Evolutionary conservation across 1,140 invertebrate species (phyloP).

Genomic region (Antheraea mylitta): DNA sequence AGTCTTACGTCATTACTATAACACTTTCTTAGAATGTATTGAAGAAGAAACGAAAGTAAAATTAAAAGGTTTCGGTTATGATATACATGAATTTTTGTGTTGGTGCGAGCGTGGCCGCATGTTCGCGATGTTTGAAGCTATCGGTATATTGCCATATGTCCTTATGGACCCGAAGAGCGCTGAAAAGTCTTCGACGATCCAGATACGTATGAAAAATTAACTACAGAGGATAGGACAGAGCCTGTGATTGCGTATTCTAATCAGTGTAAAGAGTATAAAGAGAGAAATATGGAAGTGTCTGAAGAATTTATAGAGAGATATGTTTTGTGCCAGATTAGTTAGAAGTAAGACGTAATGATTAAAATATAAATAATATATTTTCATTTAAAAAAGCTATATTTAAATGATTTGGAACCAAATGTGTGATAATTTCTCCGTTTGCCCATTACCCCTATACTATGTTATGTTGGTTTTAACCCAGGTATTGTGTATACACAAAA

Average conservation of each 20-base stretch:
- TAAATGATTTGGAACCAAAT: too few species aligned
- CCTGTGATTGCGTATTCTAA: conserved; percentile 46
- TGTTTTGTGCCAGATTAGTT: conserved; percentile 15
- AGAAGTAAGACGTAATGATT: neutral
- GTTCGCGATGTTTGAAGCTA: conserved; percentile 42
- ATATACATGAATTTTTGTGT: conserved; percentile 32
- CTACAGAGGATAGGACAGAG: conserved; percentile 42
- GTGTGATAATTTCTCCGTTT: too few species aligned
- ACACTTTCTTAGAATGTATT: conserved; percentile 43
- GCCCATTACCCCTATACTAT: too few species aligned
- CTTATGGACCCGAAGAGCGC: conserved; percentile 49
- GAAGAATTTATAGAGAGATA: conserved; percentile 60
- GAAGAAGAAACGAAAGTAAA: conserved; percentile 34
- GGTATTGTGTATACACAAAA: too few species aligned
- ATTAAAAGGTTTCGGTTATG: conserved; percentile 42
- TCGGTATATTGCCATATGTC: conserved; percentile 45
- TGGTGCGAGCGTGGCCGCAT: conserved; percentile 46
- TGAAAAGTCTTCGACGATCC: conserved; percentile 50
- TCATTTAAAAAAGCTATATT: too few species aligned
- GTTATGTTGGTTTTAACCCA: too few species aligned
- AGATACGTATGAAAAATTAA: conserved; percentile 37
- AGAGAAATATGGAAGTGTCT: conserved; percentile 39
- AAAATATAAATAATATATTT: too few species aligned
- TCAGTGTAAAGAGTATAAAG: conserved; percentile 26
- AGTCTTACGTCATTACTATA: conserved; percentile 57